Conservation (phyloP, 2,888 invertebrate species). For the Acanthosepion pharaonis region DNA sequence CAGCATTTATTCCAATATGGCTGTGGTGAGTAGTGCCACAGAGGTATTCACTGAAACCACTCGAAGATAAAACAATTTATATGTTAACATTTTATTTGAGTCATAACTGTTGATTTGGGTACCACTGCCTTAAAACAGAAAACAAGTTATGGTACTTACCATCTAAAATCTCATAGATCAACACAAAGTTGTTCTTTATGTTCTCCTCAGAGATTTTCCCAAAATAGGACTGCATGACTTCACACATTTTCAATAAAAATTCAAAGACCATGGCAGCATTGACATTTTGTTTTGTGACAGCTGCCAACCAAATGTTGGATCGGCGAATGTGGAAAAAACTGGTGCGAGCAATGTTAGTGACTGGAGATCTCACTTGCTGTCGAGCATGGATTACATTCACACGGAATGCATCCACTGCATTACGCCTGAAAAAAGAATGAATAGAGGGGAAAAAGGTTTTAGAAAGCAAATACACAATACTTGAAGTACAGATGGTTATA, state of each 20-base stretch:
- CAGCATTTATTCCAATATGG: no score
- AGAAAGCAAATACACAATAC: no score
- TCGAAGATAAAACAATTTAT: no score
- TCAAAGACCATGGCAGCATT: constrained; percentile 99
- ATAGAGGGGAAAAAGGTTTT: neutral
- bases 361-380: constrained; percentile 95
- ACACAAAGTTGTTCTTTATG: constrained; percentile 99
- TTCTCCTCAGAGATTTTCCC: constrained; percentile 99
- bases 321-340: constrained; percentile 99
- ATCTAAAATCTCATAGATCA: constrained; percentile 98
- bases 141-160: constrained; percentile 78
- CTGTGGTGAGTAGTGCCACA: no score
- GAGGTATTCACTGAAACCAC: no score
- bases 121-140: neutral
- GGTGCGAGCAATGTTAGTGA: constrained; percentile 98
- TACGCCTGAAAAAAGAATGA: constrained; percentile 78
- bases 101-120: no score
- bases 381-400: constrained; percentile 99
- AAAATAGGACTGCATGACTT: constrained; percentile 99
- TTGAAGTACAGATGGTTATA: no score
- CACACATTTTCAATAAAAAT: constrained; percentile 92
- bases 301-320: constrained; percentile 99
- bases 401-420: constrained; percentile 99
- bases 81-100: no score
- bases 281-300: constrained; percentile 99